phyloP scores from a whole-genome alignment of 2,888 invertebrate genomes.

The Heliothis peltigera region DNA sequence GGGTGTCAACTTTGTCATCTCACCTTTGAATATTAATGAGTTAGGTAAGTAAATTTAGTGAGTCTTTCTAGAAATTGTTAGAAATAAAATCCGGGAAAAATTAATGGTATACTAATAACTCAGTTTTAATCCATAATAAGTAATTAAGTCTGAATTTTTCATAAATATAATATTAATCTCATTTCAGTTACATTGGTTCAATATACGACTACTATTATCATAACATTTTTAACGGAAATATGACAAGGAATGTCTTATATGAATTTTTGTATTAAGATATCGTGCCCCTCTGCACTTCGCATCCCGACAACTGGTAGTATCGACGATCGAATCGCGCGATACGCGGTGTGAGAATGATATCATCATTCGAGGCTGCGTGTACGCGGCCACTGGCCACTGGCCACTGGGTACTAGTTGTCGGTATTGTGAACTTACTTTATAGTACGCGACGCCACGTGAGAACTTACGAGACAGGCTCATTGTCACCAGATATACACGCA shows the following conservation, averaged over 20 bases:
- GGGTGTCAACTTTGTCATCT: slow-evolving; percentile 66
- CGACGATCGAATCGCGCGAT: slow-evolving; percentile 80
- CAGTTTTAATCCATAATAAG: neutral
- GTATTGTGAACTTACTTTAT: slow-evolving; percentile 65
- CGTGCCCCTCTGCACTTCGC: slow-evolving; percentile 61
- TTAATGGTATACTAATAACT: neutral
- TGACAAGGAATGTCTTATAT: slow-evolving; percentile 78
- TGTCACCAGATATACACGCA: slow-evolving; percentile 55
- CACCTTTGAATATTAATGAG: slow-evolving; percentile 62
- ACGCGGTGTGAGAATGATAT: slow-evolving; percentile 73
- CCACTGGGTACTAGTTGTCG: slow-evolving; percentile 61
- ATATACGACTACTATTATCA: slow-evolving; percentile 53
- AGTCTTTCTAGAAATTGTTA: slow-evolving; percentile 28
- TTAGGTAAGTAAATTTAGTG: too few relatives aligned
- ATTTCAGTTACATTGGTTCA: neutral
- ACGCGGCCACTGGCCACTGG: slow-evolving; percentile 63
- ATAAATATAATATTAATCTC: neutral
- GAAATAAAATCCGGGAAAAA: slow-evolving; percentile 5
- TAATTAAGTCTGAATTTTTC: slow-evolving; percentile 1
- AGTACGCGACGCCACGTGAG: slow-evolving; percentile 52
- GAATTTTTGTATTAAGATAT: slow-evolving; percentile 75
- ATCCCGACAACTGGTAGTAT: slow-evolving; percentile 71
- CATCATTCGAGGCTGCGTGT: slow-evolving; percentile 69
- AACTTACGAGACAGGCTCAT: slow-evolving; percentile 57
- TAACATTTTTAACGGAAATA: slow-evolving; percentile 71